Evolutionary conservation across 37 sponge, comb jelly and placozoan genomes (phyloP).

Genomic region (Agelas oroides): DNA sequence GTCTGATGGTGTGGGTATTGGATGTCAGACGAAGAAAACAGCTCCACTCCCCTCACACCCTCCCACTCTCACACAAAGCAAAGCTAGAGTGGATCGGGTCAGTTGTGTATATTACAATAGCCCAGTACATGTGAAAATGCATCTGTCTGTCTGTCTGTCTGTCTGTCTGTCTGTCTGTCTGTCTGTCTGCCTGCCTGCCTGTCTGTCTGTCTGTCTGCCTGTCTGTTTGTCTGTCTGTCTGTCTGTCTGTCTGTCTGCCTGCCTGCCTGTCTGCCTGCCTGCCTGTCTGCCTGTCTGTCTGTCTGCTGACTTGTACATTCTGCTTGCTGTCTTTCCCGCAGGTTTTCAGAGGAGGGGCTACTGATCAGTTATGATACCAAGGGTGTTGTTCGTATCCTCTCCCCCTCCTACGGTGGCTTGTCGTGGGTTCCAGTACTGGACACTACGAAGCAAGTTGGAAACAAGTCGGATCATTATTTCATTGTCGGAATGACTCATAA

Average conservation of each 20-base stretch:
- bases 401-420: conserved; percentile 40
- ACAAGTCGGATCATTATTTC: conserved; percentile 75
- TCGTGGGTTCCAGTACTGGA: conserved; percentile 80
- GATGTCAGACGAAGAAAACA: conserved; percentile 48
- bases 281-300: no score
- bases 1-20: conserved; percentile 61
- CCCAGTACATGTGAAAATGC: not conserved
- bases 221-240: no score
- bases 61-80: conserved; percentile 60
- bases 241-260: no score
- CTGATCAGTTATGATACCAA: conserved; percentile 64
- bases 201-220: no score
- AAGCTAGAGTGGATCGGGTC: conserved; percentile 77
- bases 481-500: conserved; percentile 75
- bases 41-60: conserved; percentile 62
- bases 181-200: no score
- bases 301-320: no score
- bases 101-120: not conserved
- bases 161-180: not conserved
- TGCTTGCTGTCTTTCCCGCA: not conserved
- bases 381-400: conserved; percentile 71
- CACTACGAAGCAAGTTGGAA: conserved; percentile 54
- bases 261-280: no score
- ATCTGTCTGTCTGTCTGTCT: not conserved
- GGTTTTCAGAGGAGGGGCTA: conserved; percentile 69